A percentile compares a stretch with the other conserved stretches of the same genome.
phyloP scores from a whole-genome alignment of 2,888 invertebrate species.

The Dysmachus trigonus region DNA sequence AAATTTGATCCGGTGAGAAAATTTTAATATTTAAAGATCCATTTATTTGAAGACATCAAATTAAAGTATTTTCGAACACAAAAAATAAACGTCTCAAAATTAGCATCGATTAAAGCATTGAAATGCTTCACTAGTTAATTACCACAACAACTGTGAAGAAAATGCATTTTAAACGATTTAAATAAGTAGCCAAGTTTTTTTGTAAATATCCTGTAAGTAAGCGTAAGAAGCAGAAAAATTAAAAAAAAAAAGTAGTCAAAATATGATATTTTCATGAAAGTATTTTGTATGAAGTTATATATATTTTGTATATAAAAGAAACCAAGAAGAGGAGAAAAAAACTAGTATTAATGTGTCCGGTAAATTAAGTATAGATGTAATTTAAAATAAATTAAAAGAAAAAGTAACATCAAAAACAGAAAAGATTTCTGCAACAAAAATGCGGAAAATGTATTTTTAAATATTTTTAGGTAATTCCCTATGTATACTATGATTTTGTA shows the following conservation, averaged over 20 bases:
- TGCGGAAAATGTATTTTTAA: background rate
- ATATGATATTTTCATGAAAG: conserved; percentile 27
- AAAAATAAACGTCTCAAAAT: background rate
- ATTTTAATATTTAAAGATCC: background rate
- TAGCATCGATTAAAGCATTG: background rate
- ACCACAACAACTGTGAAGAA: background rate
- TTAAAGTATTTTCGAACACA: background rate
- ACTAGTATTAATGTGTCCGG: background rate
- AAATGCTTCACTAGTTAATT: background rate
- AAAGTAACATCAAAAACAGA: background rate
- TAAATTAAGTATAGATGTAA: background rate
- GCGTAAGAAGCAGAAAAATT: background rate
- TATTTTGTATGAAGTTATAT: conserved; percentile 35
- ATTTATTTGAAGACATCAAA: background rate
- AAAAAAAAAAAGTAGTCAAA: background rate
- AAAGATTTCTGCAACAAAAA: background rate
- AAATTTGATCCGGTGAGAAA: no score
- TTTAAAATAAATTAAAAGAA: background rate
- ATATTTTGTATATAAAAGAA: conserved; percentile 23
- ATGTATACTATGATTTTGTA: background rate
- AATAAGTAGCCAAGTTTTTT: conserved; percentile 3
- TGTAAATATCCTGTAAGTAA: conserved; percentile 20
- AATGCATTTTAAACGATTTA: background rate
- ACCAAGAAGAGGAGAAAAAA: background rate
- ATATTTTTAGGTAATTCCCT: background rate